Percentiles rank a stretch among this genome's conserved stretches.
These are phyloP conservation scores for Drosophila quasianomalipes DNA, from an alignment of 2,888 invertebrate species.

Conservation along the genomic window DNA sequence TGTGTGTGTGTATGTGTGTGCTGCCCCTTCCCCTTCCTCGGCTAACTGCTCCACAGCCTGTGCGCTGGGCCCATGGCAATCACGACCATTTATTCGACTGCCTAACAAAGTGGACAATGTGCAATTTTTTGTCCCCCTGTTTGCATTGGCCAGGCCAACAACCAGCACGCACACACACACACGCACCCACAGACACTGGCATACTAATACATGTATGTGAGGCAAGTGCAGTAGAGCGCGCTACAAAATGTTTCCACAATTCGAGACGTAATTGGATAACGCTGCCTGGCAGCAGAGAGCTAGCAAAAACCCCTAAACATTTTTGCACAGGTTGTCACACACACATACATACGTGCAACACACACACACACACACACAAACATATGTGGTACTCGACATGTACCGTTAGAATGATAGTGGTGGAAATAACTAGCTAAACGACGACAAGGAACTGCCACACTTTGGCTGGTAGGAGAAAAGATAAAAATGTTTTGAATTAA, in stretches of 20 bases:
- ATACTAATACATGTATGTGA: background rate
- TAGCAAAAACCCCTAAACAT: conserved; percentile 41
- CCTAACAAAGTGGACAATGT: conserved; percentile 61
- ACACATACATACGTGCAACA: conserved; percentile 8
- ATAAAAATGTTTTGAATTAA: conserved; percentile 1
- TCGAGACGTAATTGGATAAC: conserved; percentile 53
- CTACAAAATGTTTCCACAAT: conserved; percentile 54
- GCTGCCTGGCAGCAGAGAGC: conserved; percentile 46
- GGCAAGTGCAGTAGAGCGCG: conserved; percentile 27
- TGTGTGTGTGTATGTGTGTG: background rate
- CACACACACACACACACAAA: conserved; percentile 22
- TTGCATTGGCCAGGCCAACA: conserved; percentile 56
- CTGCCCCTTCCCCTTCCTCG: background rate
- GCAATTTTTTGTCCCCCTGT: conserved; percentile 42
- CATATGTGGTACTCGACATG: conserved; percentile 8
- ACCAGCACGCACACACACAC: conserved; percentile 25
- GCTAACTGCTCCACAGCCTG: background rate
- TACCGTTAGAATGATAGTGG: conserved; percentile 9
- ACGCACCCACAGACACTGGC: conserved; percentile 7
- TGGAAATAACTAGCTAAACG: conserved; percentile 3
- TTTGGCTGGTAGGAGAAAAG: background rate
- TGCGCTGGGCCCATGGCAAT: conserved; percentile 40
- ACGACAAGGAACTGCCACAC: conserved; percentile 5
- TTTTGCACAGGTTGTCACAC: conserved; percentile 52
- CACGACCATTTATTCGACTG: conserved; percentile 57